These are phyloP conservation scores for Kuschelorhynchus macadamiae DNA, from an alignment of 2,888 invertebrate genomes.

Conservation along the genomic window DNA sequence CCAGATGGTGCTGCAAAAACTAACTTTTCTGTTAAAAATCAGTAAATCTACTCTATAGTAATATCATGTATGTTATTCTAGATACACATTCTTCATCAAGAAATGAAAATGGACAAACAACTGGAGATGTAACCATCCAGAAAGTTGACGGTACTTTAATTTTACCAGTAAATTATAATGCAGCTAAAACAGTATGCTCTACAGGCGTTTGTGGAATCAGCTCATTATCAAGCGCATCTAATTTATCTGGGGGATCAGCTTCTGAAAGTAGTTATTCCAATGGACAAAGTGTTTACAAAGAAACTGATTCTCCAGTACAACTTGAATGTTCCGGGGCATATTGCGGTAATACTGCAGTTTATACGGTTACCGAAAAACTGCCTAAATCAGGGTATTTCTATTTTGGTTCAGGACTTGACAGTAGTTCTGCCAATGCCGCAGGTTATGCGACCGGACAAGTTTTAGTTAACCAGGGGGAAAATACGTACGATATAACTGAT, in stretches of 20 bases:
- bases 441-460: slow-evolving; percentile 44
- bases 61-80: slow-evolving; percentile 5
- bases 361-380: slow-evolving; percentile 17
- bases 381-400: slow-evolving; percentile 1
- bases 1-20: no score
- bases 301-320: neutral
- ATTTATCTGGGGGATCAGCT: neutral
- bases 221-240: slow-evolving; percentile 7
- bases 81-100: neutral
- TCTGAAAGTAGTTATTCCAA: slow-evolving; percentile 3
- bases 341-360: slow-evolving; percentile 27
- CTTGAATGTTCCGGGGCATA: slow-evolving; percentile 12
- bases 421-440: slow-evolving; percentile 4
- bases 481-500: slow-evolving; percentile 37
- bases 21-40: neutral
- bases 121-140: slow-evolving; percentile 47
- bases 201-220: slow-evolving; percentile 17
- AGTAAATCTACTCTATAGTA: neutral
- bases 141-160: slow-evolving; percentile 40
- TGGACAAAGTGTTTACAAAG: neutral
- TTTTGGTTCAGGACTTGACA: slow-evolving; percentile 30
- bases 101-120: slow-evolving; percentile 23
- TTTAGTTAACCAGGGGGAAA: slow-evolving; percentile 31
- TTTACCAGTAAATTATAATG: slow-evolving; percentile 14
- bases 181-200: slow-evolving; percentile 18